Evolutionary conservation across 1,140 invertebrate species (phyloP).

Genomic region (Plutomurus gul): DNA sequence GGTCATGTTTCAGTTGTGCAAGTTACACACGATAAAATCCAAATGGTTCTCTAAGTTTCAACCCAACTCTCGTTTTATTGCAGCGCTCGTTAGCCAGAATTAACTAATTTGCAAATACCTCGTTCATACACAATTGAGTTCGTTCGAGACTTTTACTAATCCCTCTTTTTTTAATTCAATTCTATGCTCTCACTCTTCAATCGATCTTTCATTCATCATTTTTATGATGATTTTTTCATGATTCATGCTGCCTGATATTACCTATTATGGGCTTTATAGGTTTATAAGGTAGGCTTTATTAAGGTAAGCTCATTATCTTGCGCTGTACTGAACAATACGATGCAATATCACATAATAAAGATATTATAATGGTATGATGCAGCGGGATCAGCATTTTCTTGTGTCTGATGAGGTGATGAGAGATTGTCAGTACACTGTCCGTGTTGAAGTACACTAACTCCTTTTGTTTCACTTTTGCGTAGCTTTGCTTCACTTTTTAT

Average conservation of each 20-base stretch:
- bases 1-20: conserved; percentile 20
- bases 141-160: not conserved
- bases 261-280: not conserved
- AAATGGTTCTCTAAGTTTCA: not conserved
- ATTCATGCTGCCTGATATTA: not conserved
- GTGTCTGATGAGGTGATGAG: no score
- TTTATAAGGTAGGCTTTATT: no score
- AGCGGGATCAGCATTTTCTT: no score
- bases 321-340: not conserved
- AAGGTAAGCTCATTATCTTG: not conserved
- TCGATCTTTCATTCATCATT: not conserved
- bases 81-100: not conserved
- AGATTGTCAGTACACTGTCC: no score
- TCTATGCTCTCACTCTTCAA: not conserved
- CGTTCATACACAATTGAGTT: no score
- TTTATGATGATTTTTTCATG: conserved; percentile 1
- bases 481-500: no score
- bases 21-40: conserved; percentile 16
- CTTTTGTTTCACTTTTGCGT: no score
- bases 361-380: no score
- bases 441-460: no score
- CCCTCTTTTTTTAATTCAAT: not conserved
- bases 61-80: not conserved
- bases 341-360: no score
- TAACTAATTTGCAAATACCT: no score